Evolutionary conservation across 2,797 vertebrate genomes (phyloP).

Genomic region (Halcyon chelicuti): DNA sequence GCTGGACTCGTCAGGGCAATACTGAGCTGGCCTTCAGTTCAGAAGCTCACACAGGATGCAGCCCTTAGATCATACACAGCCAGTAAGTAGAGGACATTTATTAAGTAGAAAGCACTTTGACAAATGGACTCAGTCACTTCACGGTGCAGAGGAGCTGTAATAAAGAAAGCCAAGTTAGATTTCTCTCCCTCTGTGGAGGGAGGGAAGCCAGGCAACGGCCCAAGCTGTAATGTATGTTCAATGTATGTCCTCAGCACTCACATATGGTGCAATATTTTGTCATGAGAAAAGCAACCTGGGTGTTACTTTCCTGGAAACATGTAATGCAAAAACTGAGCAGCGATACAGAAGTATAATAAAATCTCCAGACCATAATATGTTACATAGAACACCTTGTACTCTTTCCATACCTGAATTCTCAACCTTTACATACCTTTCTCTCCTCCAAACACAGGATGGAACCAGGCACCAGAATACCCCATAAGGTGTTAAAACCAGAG

Average conservation of each 20-base stretch:
- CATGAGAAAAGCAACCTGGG: neutral
- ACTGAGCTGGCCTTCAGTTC: neutral
- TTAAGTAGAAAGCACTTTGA: neutral
- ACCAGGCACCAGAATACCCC: neutral
- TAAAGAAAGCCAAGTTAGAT: neutral
- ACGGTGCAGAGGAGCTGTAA: neutral
- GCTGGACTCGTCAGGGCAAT: neutral
- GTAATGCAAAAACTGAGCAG: neutral
- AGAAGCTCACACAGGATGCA: neutral
- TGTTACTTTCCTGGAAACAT: neutral
- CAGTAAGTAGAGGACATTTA: neutral
- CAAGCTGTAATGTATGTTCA: too few species aligned
- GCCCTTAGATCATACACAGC: neutral
- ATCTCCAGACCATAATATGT: neutral
- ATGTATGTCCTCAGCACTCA: neutral
- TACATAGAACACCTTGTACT: neutral
- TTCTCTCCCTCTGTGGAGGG: neutral
- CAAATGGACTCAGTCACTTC: neutral
- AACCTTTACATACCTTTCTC: neutral
- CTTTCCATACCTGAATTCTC: neutral
- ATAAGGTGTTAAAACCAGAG: neutral
- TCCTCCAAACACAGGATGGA: neutral
- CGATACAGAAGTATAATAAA: neutral
- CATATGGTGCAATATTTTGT: neutral
- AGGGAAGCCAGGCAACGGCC: neutral